Evolutionary conservation across 64 coral and sea anemone species (phyloP).

Genomic region (Montipora foliosa): DNA sequence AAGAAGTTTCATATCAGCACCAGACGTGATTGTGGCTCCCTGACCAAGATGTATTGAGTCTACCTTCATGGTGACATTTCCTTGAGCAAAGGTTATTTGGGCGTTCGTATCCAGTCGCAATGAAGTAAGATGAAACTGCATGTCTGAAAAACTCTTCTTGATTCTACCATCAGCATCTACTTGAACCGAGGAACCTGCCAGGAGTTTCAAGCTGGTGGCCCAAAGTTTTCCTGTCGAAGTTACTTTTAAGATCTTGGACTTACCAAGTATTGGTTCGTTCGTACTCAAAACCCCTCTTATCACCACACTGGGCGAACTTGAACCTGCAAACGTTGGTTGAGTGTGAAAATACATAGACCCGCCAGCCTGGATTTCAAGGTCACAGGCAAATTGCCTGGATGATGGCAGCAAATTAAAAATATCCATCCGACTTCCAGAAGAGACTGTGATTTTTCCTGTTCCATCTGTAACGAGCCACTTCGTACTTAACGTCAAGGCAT

Average conservation of each 20-base stretch:
- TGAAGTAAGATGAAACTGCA: slow-evolving; percentile 65
- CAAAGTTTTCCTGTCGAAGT: slow-evolving; percentile 60
- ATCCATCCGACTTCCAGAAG: slow-evolving; percentile 29
- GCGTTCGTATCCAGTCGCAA: slow-evolving; percentile 61
- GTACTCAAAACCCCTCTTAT: slow-evolving; percentile 59
- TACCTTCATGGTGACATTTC: slow-evolving; percentile 57
- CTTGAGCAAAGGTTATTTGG: slow-evolving; percentile 53
- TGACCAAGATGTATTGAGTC: slow-evolving; percentile 60
- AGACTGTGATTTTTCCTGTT: slow-evolving; percentile 76
- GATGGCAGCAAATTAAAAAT: slow-evolving; percentile 33
- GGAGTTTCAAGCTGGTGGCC: slow-evolving; percentile 42
- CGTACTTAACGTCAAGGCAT: not conserved
- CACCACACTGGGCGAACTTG: slow-evolving; percentile 63
- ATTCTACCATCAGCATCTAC: slow-evolving; percentile 27
- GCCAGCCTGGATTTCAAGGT: slow-evolving; percentile 66
- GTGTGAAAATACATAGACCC: slow-evolving; percentile 62
- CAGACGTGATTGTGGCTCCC: slow-evolving; percentile 58
- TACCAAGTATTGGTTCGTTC: slow-evolving; percentile 23
- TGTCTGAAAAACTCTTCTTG: slow-evolving; percentile 30
- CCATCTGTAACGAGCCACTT: slow-evolving; percentile 67
- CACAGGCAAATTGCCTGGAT: slow-evolving; percentile 59
- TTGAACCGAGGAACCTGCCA: slow-evolving; percentile 36
- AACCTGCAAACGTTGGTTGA: slow-evolving; percentile 64
- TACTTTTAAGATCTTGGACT: slow-evolving; percentile 31
- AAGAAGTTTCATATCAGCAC: slow-evolving; percentile 42